Evolutionary conservation across 1,140 invertebrate genomes (phyloP), one percentile per base, ranked within the genome.

Genomic region (Drosophila ironensis): DNA sequence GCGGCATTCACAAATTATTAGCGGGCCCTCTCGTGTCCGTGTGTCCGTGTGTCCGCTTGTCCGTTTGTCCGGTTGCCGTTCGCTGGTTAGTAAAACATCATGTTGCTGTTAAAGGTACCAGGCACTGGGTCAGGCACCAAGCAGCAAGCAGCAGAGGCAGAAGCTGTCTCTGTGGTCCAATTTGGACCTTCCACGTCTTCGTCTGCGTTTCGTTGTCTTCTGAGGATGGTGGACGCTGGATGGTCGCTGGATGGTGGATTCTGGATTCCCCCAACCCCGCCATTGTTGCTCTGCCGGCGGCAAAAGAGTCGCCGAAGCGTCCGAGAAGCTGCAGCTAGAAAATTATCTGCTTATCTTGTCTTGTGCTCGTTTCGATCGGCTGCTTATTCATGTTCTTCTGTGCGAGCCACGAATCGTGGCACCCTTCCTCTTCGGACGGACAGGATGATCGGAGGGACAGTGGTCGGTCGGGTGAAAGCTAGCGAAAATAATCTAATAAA

Each of bases 341-440:
- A 76, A 87, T 87, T 87, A 87, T 88, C 84, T 80, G 84, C 84
- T 87, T 87, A 87, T 87, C 84, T 87, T 88, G 84, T 87, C 74
- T 76, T 73, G 78, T 68, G 78, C 73, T 78, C 78, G 73, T 80
- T 84, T 81, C 75, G 84, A 87, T 87, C 84, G 67, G 72, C 74
- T 77, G 75, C 69, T 84, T 88, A 84, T 88, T 88, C 76, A 86
- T 88, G 72, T 88, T 88, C 66, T 78, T 48, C 40, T 66, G 48
- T 57, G 50, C 17, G 17, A 12, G 24, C 16, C 11, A 19, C 6
- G 11, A 7, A 4, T 2, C 20, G n/a, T n/a, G n/a, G n/a, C 12
- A 33, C 30, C 30, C 30, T 33, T 33, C 25, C 30, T 2, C 30
- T 14, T 33, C 30, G 8, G 30, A 12, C 30, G 14, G 11, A 33